Base-by-base conservation (phyloP, 37 sponge, comb jelly and placozoan species). In the Lycopodina hypogea region DNA sequence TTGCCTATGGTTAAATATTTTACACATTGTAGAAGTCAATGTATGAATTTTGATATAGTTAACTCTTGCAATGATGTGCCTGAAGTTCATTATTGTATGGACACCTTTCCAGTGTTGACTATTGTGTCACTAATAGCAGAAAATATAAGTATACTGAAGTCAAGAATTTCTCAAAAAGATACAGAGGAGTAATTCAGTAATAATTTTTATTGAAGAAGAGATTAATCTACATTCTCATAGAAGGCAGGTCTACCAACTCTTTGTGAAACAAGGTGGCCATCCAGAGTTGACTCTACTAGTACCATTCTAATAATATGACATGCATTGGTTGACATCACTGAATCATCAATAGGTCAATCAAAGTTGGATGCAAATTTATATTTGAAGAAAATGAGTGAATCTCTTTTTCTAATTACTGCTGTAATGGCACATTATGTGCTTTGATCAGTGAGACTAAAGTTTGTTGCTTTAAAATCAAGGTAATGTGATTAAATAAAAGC, bases 1-100 rank as follows among this genome's bases (percentile, higher is more conserved):
- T 69, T 56, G 30, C 71, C 70, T 36, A 81, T 73, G 37, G 66
- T 66, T 15, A 59, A 62, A 32, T 81, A 81, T 42, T 63, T 81
- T 11, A 79, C 81, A 1, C 63, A 81, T 37, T 81, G 73, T 53
- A 33, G 73, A 42, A 81, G 72, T 37, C 82, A 73, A 73, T 48
- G 65, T 72, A 42, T 77, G 48, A 84, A 77, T 55, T 57, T 84
- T 12, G 85, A 77, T 7, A 55, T 69, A 1, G 63, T 77, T 84
- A 40, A 74, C n/a, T 26, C 75, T 28, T 83, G 77, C 56, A 68
- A 76, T 26, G 42, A 40, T 38, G 78, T 71, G 15, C 78, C 63
- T 41, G 78, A 75, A 23, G 55, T 83, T 2, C 23, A 71, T 57
- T 53, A 76, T 24, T 69, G 68, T 61, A 83, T 83, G 84, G 42